Base-by-base conservation (phyloP, 2,888 invertebrate genomes). In the Zhuqinia jingwanae region DNA sequence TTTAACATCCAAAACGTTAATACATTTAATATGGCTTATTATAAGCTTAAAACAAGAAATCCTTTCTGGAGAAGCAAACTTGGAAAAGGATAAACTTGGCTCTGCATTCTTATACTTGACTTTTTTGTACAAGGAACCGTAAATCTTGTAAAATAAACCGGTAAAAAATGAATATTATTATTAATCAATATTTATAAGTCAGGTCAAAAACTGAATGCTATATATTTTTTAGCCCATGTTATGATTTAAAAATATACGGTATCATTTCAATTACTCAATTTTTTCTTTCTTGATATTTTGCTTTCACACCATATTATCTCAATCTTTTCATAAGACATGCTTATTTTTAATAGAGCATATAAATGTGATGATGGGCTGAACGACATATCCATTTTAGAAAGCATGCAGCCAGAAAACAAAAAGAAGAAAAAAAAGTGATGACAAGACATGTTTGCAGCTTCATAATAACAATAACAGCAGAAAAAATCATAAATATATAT, bases 201-300 rank as follows among this genome's bases (percentile, higher is more conserved):
- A 70, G 45, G 70, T 75, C 75, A 56, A 53, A n/a, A n/a, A n/a
- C n/a, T n/a, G n/a, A n/a, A n/a, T n/a, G n/a, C n/a, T n/a, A n/a
- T n/a, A n/a, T n/a, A n/a, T n/a, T n/a, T n/a, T n/a, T n/a, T n/a
- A n/a, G n/a, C n/a, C n/a, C n/a, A n/a, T n/a, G n/a, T n/a, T n/a
- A n/a, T n/a, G n/a, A 30, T 76, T 42, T 56, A 36, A 76, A 56
- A 76, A 22, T 42, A 76, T 27, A 53, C 75, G 45, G 36, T 73
- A 27, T 50, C 53, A 75, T 11, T 25, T 47, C 11, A n/a, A 60
- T 20, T 20, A 60, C 11, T 2, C 60, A 17, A 10, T n/a, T 10
- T 20, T 20, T 60, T 22, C 3, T 60, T 60, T 22, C 63, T 65
- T 65, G 63, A 27, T 8, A 36, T 36, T 36, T 36, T 36, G 5